phyloP scores from a whole-genome alignment of 2,113 vertebrate genomes.

The Cyrtonyx montezumae region DNA sequence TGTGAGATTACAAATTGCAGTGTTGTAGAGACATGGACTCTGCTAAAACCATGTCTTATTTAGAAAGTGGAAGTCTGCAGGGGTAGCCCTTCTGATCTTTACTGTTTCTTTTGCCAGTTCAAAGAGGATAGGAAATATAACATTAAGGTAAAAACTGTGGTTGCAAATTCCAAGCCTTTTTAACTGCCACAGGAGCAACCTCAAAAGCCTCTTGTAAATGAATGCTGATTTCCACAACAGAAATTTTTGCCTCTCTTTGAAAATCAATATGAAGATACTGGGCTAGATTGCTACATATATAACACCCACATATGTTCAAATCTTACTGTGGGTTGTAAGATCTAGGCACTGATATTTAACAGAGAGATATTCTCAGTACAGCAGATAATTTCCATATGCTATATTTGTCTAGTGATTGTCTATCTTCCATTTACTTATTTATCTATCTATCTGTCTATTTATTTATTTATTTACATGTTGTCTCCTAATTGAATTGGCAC shows the following conservation, averaged over 20 bases:
- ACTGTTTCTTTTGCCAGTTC: neutral
- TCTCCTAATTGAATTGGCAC: neutral
- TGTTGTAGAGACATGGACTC: neutral
- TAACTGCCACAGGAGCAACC: neutral
- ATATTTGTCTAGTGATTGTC: slow-evolving; percentile 1
- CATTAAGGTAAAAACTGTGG: neutral
- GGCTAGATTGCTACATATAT: neutral
- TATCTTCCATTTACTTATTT: no score
- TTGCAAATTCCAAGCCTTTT: neutral
- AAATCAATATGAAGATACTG: neutral
- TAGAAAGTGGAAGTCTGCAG: neutral
- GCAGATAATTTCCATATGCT: neutral
- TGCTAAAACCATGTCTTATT: neutral
- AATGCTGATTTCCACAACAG: neutral
- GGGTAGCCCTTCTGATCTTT: neutral
- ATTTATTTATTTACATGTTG: neutral
- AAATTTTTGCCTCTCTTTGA: neutral
- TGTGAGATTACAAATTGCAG: neutral
- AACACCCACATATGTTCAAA: slow-evolving; percentile 12
- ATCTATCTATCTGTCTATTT: no score
- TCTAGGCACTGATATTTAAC: slow-evolving; percentile 40
- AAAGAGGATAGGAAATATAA: neutral
- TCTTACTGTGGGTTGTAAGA: neutral
- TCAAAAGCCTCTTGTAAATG: neutral
- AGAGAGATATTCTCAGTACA: neutral